Conservation (phyloP, 2,888 invertebrate genomes). For the Calameuta filiformis region DNA sequence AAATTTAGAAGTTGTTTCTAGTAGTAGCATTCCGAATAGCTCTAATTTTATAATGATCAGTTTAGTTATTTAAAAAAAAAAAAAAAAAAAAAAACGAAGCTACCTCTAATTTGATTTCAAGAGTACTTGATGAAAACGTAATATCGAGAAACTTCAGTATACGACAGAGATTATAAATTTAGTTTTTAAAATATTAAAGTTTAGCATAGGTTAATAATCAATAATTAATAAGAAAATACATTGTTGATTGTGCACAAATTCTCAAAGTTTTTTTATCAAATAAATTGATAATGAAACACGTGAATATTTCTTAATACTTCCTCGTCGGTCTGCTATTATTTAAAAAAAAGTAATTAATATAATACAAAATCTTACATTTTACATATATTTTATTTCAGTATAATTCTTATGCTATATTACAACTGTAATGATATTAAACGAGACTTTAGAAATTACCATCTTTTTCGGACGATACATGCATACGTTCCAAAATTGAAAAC, state of each 20-base stretch:
- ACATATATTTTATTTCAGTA: conserved; percentile 32
- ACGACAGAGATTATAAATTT: neutral
- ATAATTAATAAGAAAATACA: too few relatives aligned
- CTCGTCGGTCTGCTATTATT: neutral
- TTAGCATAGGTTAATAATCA: too few relatives aligned
- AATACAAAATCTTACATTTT: conserved; percentile 32
- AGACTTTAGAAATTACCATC: neutral
- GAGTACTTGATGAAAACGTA: neutral
- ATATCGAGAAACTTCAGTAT: neutral
- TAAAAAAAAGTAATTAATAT: neutral
- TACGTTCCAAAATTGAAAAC: neutral
- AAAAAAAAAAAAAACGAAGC: neutral
- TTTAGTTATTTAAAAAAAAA: neutral
- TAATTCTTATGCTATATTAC: conserved; percentile 38
- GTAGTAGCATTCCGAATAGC: neutral
- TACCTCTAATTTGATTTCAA: neutral
- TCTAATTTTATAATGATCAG: neutral
- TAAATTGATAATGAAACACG: neutral
- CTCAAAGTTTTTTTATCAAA: neutral
- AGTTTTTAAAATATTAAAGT: too few relatives aligned
- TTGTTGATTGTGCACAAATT: neutral
- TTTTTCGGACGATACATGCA: conserved; percentile 6
- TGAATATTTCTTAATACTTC: neutral
- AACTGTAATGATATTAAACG: conserved; percentile 26
- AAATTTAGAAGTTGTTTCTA: neutral